Percentiles rank a stretch among this genome's conserved stretches.
phyloP scores from a whole-genome alignment of 2,888 invertebrate species.

The Cabera pusaria region DNA sequence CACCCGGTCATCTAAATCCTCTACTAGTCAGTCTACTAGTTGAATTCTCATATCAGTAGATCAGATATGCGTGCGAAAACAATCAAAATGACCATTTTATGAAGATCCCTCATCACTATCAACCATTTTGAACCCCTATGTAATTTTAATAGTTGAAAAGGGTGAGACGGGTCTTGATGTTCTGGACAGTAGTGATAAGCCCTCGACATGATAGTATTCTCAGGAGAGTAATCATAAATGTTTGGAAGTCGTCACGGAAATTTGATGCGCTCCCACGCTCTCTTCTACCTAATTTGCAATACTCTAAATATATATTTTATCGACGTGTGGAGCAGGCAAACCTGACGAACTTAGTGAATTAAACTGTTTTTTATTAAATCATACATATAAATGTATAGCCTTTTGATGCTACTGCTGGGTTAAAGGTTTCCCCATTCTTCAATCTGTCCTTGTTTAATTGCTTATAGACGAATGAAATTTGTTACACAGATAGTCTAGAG shows the following conservation, averaged over 20 bases:
- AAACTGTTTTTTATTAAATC: too few relatives aligned
- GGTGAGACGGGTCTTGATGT: conserved; percentile 35
- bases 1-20: conserved; percentile 44
- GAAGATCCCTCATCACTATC: conserved; percentile 23
- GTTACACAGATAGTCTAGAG: too few relatives aligned
- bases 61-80: conserved; percentile 69
- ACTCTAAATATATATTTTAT: too few relatives aligned
- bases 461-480: too few relatives aligned
- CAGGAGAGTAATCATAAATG: conserved; percentile 60
- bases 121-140: neutral
- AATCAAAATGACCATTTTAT: conserved; percentile 30
- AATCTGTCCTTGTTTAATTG: too few relatives aligned
- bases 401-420: too few relatives aligned
- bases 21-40: too few relatives aligned
- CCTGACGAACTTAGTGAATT: too few relatives aligned
- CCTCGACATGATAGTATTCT: conserved; percentile 49
- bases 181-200: conserved; percentile 33
- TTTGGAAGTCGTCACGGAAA: conserved; percentile 61
- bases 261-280: conserved; percentile 60
- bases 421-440: too few relatives aligned
- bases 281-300: too few relatives aligned
- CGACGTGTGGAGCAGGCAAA: too few relatives aligned
- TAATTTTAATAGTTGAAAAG: conserved; percentile 4
- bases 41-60: conserved; percentile 47
- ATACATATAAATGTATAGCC: too few relatives aligned